Conservation (phyloP, 2,113 vertebrate genomes). For the Rhinichthys klamathensis region DNA sequence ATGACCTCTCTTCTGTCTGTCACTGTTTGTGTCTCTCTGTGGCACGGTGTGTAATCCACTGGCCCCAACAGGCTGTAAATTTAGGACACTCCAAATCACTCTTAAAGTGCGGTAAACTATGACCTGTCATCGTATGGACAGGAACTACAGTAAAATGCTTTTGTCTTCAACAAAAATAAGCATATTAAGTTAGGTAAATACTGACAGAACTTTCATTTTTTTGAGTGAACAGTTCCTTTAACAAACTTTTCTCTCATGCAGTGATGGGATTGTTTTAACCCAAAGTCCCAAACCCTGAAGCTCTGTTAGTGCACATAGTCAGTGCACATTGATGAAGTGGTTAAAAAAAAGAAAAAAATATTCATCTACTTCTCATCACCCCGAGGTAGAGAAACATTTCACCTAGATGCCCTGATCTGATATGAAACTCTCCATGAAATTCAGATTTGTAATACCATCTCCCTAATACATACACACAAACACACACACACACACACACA, state of each 20-base stretch:
- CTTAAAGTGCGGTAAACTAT: neutral
- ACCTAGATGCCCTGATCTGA: slow-evolving; percentile 41
- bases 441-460: slow-evolving; percentile 39
- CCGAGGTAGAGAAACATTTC: slow-evolving; percentile 28
- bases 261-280: slow-evolving; percentile 33
- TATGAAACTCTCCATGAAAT: slow-evolving; percentile 45
- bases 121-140: neutral
- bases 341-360: slow-evolving; percentile 33
- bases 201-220: neutral
- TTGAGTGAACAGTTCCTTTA: neutral
- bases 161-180: neutral
- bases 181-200: neutral
- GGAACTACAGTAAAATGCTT: neutral
- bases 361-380: slow-evolving; percentile 36
- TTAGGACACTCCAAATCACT: neutral
- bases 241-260: slow-evolving; percentile 1
- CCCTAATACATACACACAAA: slow-evolving; percentile 18
- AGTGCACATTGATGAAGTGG: slow-evolving; percentile 40
- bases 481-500: neutral
- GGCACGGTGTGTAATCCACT: slow-evolving; percentile 21
- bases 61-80: slow-evolving; percentile 35
- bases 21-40: slow-evolving; percentile 11
- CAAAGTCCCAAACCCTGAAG: neutral
- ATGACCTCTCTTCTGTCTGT: slow-evolving; percentile 37
- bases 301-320: neutral